Percentiles rank a stretch among this genome's conserved stretches.
These are phyloP conservation scores for Lepidotrigona ventralis DNA, from an alignment of 1,140 invertebrate species.

Conservation along the genomic window DNA sequence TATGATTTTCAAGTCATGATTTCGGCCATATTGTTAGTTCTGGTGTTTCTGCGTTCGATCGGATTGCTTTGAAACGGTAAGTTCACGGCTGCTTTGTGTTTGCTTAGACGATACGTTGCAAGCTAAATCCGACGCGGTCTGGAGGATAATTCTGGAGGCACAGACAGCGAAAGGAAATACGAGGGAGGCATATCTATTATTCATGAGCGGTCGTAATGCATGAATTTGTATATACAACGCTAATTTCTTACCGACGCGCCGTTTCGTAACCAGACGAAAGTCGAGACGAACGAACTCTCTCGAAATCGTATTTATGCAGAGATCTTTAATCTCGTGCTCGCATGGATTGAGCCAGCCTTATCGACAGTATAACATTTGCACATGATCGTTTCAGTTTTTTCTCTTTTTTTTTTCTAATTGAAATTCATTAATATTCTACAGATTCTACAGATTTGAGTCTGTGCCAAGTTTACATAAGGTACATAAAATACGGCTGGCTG, in stretches of 20 bases:
- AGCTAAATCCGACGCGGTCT: slow-evolving; percentile 28
- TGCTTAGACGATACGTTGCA: background rate
- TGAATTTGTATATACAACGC: slow-evolving; percentile 47
- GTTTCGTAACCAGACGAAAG: slow-evolving; percentile 12
- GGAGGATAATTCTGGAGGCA: slow-evolving; percentile 44
- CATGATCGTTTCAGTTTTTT: too few relatives aligned
- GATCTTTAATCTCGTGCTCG: background rate
- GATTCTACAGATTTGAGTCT: too few relatives aligned
- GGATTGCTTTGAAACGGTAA: background rate
- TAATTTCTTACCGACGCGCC: slow-evolving; percentile 39
- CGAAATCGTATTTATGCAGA: background rate
- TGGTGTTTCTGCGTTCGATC: background rate
- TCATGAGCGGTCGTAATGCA: slow-evolving; percentile 44
- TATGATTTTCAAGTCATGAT: too few relatives aligned
- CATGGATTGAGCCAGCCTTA: background rate
- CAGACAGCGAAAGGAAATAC: slow-evolving; percentile 38
- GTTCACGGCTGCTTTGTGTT: background rate
- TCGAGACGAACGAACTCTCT: background rate
- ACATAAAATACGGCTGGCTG: too few relatives aligned
- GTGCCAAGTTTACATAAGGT: too few relatives aligned
- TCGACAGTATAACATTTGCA: too few relatives aligned
- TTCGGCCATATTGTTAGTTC: too few relatives aligned
- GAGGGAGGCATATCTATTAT: slow-evolving; percentile 50
- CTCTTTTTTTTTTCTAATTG: too few relatives aligned
- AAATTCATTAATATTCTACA: too few relatives aligned